Percentiles rank a stretch among this genome's conserved stretches.
These are phyloP conservation scores for Hypercompe scribonia DNA, from an alignment of 2,888 invertebrate genomes.

Conservation along the genomic window DNA sequence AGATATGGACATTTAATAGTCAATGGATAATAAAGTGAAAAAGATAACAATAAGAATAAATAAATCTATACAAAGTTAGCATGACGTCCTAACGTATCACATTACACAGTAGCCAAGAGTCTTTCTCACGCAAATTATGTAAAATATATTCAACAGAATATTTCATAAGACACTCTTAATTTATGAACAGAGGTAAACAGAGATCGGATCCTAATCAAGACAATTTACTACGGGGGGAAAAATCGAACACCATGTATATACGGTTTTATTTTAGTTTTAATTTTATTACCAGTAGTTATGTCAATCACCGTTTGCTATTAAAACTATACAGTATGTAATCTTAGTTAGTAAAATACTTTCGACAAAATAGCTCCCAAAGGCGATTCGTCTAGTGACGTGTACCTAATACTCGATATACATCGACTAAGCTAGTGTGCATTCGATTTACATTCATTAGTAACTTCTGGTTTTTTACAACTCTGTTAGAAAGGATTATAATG, in stretches of 20 bases:
- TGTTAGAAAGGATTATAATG: not conserved
- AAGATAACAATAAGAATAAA: not conserved
- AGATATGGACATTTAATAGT: not conserved
- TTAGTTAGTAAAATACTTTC: constrained; percentile 60
- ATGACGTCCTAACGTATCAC: constrained; percentile 22
- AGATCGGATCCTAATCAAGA: constrained; percentile 54
- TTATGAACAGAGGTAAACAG: constrained; percentile 33
- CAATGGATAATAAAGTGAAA: not conserved
- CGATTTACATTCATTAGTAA: not conserved
- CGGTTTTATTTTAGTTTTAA: constrained; percentile 55
- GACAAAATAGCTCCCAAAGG: constrained; percentile 71
- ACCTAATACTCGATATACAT: not conserved
- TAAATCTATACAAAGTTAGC: not conserved
- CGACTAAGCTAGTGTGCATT: constrained; percentile 8
- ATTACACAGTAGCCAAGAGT: constrained; percentile 35
- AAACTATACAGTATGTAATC: constrained; percentile 63
- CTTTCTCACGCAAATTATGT: constrained; percentile 52
- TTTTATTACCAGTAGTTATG: constrained; percentile 55
- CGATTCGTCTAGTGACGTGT: constrained; percentile 48
- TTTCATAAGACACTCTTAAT: constrained; percentile 56
- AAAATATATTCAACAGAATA: constrained; percentile 45
- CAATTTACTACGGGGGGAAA: constrained; percentile 52
- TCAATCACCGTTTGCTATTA: constrained; percentile 67
- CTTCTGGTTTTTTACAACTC: not conserved
- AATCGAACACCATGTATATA: constrained; percentile 58